A percentile compares a stretch with the other conserved stretches of the same genome.
Conservation (phyloP, 2,797 vertebrate species). For the Lerista edwardsae region DNA sequence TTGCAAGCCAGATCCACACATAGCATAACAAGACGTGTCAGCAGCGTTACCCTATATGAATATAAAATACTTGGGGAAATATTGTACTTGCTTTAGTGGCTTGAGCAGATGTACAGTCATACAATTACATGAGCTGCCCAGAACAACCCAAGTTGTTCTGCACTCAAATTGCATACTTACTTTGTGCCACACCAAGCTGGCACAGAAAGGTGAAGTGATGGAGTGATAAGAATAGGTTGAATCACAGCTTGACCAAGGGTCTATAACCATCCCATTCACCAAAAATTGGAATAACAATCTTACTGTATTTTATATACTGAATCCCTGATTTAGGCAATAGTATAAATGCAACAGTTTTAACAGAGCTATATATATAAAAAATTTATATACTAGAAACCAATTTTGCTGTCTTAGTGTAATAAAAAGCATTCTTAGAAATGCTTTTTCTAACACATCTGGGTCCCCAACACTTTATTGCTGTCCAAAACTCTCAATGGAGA, state of each 20-base stretch:
- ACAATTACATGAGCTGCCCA: background rate
- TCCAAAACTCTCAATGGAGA: conserved; percentile 19
- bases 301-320: too few relatives aligned
- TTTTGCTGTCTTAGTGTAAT: background rate
- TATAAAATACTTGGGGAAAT: background rate
- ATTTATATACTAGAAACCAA: background rate
- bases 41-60: background rate
- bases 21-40: background rate
- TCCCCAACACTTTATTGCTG: too few relatives aligned
- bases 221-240: background rate
- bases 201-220: too few relatives aligned
- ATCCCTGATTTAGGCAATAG: background rate
- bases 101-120: background rate
- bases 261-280: too few relatives aligned
- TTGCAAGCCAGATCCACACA: too few relatives aligned
- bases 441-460: background rate
- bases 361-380: background rate
- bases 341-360: background rate
- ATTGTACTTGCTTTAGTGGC: background rate
- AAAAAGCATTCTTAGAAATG: background rate
- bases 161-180: background rate
- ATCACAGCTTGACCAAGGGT: background rate
- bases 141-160: too few relatives aligned
- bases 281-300: too few relatives aligned
- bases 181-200: background rate